A percentile compares a stretch with the other conserved stretches of the same genome.
Evolutionary conservation across 1,140 invertebrate genomes (phyloP).

Genomic region (Brachionus plicatilis): DNA sequence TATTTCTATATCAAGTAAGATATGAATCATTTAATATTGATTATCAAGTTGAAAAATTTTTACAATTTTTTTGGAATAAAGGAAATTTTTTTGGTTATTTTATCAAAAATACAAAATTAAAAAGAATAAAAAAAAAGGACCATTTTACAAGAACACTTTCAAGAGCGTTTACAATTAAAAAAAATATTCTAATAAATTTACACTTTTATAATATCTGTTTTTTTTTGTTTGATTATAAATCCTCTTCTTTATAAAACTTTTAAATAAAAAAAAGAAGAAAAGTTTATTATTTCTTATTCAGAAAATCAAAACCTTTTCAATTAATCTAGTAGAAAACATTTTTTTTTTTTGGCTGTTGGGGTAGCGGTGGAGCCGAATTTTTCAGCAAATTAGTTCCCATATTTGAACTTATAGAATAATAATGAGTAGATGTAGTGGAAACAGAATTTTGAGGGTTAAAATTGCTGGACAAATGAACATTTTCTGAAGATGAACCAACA

Average conservation of each 20-base stretch:
- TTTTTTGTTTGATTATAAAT: background rate
- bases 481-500: background rate
- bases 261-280: background rate
- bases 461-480: background rate
- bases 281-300: background rate
- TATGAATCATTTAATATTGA: background rate
- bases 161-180: background rate
- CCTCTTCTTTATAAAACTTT: background rate
- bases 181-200: background rate
- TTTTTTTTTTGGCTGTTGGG: conserved; percentile 18
- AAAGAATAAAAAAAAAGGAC: background rate
- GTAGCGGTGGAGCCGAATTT: background rate
- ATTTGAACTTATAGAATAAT: background rate
- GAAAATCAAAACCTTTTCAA: background rate
- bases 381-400: background rate
- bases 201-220: background rate
- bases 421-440: conserved; percentile 17
- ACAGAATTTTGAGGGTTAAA: background rate
- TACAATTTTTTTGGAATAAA: background rate
- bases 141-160: conserved; percentile 31
- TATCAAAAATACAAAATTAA: background rate
- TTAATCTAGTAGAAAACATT: background rate
- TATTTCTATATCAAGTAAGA: background rate
- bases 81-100: background rate
- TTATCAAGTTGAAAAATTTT: background rate